phyloP scores from a whole-genome alignment of 2,113 vertebrate genomes.

The Grus americana region DNA sequence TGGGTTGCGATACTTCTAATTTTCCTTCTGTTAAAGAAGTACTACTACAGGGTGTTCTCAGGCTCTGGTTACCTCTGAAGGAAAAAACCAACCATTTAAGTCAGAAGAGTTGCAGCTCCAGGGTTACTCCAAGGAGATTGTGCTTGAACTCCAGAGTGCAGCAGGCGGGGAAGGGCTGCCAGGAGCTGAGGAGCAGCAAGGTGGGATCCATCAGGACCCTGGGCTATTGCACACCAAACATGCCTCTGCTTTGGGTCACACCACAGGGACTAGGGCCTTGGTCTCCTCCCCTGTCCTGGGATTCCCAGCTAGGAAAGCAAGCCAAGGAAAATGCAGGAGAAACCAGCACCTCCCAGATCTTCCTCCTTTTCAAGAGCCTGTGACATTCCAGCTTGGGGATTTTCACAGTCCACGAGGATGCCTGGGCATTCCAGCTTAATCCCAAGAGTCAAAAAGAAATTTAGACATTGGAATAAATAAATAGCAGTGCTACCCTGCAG shows the following conservation, averaged over 20 bases:
- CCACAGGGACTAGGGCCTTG: neutral
- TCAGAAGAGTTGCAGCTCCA: neutral
- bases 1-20: neutral
- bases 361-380: neutral
- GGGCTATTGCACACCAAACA: neutral
- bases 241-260: neutral
- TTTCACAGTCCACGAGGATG: neutral
- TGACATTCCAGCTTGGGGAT: neutral
- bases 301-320: neutral
- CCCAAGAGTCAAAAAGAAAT: neutral
- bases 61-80: neutral
- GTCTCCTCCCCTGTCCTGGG: neutral
- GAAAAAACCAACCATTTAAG: neutral
- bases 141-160: neutral
- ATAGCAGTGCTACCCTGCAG: neutral
- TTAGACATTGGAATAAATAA: slow-evolving; percentile 21
- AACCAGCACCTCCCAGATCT: neutral
- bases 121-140: neutral
- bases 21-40: neutral
- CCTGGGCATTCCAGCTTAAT: neutral
- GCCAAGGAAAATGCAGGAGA: neutral
- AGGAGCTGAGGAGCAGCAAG: neutral
- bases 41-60: neutral
- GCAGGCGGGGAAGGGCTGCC: neutral
- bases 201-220: neutral